Evolutionary conservation across 1,140 invertebrate genomes (phyloP), one percentile per base, ranked within the genome.

Genomic region (Drosophila saltans): DNA sequence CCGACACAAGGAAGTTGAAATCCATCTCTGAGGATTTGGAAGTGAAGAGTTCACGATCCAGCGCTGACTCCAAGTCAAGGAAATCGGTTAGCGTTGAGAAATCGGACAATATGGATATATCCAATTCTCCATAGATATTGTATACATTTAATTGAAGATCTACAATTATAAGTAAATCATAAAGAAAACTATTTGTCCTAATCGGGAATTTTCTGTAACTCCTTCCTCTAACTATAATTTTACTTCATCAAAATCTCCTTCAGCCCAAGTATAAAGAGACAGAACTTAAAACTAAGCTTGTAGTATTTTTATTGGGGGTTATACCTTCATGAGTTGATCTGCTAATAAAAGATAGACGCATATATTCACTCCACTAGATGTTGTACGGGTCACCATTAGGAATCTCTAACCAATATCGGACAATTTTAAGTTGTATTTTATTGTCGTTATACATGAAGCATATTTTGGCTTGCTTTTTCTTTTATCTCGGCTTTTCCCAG

Each of bases 31-130:
- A 92, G 63, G 91, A 92, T 56, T 40, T 59, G 3, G 89, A 91
- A 24, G 62, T 77, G 0, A 92, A 90, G 45, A 93, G 93, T 66
- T 78, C 86, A 5, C 81, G 88, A 24, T 77, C 86, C 41, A 78
- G 82, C 68, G 70, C 68, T 48, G 88, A 83, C 73, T 79, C 79
- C 21, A 88, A 84, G 75, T 80, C 73, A 52, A 78, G 81, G 16
- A 92, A 91, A 83, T 83, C 78, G 75, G 92, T 76, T 82, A 93
- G 82, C 91, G 91, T 93, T 5, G 93, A 93, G 77, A 94, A 94
- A 74, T 93, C 93, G 28, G 93, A 94, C 84, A 94, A 94, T 82
- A 94, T 94, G 94, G 94, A 94, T 84, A 94, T 94, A 79, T 94
- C 94, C 11, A 92, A 92, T 70, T 92, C 91, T 57, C 91, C 91